Evolutionary conservation across 2,797 vertebrate species (phyloP).

Genomic region (Galago senegalensis): DNA sequence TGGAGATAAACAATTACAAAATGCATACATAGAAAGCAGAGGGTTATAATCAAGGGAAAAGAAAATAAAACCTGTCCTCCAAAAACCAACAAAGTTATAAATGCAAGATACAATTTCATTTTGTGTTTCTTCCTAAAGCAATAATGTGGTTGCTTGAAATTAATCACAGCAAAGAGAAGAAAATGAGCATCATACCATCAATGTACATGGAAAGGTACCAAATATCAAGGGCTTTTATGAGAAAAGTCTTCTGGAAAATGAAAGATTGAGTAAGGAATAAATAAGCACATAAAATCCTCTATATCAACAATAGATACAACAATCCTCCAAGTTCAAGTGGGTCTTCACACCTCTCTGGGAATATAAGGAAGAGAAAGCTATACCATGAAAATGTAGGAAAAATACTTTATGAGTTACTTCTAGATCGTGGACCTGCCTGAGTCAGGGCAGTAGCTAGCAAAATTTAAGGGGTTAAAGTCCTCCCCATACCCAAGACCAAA

Average conservation of each 20-base stretch:
- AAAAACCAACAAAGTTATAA: background rate
- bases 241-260: slow-evolving; percentile 20
- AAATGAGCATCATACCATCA: slow-evolving; percentile 30
- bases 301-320: background rate
- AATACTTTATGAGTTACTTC: slow-evolving; percentile 31
- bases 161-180: background rate
- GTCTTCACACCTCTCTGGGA: background rate
- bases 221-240: slow-evolving; percentile 54
- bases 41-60: background rate
- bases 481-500: slow-evolving; percentile 70
- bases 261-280: slow-evolving; percentile 41
- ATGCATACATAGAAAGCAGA: background rate
- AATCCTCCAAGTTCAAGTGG: background rate
- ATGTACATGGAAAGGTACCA: background rate
- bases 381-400: background rate
- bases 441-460: slow-evolving; percentile 41
- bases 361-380: slow-evolving; percentile 21
- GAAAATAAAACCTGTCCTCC: background rate
- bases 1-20: background rate
- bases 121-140: slow-evolving; percentile 55
- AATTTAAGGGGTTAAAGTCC: slow-evolving; percentile 69
- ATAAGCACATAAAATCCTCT: slow-evolving; percentile 7
- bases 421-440: background rate
- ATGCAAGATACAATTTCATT: slow-evolving; percentile 54
- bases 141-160: slow-evolving; percentile 49